Percentiles rank a stretch among this genome's conserved stretches.
These are phyloP conservation scores for Prunella himalayana DNA, from an alignment of 2,113 vertebrate species.

Conservation along the genomic window DNA sequence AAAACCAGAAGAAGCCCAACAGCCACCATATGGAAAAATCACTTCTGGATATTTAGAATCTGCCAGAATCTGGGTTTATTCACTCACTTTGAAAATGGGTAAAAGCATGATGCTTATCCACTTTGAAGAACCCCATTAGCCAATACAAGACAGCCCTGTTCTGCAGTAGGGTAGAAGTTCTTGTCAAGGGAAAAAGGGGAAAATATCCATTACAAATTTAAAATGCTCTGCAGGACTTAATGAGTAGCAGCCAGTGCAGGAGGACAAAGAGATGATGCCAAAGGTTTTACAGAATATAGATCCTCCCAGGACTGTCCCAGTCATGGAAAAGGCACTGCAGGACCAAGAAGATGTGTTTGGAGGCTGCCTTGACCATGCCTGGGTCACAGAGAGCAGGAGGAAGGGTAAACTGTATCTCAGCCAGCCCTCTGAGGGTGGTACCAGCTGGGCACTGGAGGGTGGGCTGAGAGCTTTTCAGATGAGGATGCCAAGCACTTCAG, in stretches of 20 bases:
- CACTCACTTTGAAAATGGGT: not conserved
- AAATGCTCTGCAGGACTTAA: not conserved
- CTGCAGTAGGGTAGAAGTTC: not conserved
- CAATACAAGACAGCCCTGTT: not conserved
- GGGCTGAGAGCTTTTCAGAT: not conserved
- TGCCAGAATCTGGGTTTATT: not conserved
- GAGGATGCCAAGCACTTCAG: not conserved
- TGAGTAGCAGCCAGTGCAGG: not conserved
- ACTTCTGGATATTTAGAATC: not conserved
- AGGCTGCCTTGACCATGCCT: not conserved
- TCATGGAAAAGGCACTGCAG: not conserved
- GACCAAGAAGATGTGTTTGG: not conserved
- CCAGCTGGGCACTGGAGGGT: not conserved
- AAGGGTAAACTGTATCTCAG: not conserved
- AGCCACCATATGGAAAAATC: not conserved
- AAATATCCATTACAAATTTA: not conserved
- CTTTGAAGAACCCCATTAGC: not conserved
- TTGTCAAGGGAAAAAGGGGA: not conserved
- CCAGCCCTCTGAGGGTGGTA: not conserved
- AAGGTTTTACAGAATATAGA: not conserved
- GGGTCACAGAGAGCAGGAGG: not conserved
- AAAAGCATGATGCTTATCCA: not conserved
- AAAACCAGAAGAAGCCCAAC: not conserved
- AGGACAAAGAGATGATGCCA: not conserved
- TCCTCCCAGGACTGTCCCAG: not conserved